Evolutionary conservation across 2,888 invertebrate genomes (phyloP), one percentile per base, ranked within the genome.

Genomic region (Holacanthella duospinosa): DNA sequence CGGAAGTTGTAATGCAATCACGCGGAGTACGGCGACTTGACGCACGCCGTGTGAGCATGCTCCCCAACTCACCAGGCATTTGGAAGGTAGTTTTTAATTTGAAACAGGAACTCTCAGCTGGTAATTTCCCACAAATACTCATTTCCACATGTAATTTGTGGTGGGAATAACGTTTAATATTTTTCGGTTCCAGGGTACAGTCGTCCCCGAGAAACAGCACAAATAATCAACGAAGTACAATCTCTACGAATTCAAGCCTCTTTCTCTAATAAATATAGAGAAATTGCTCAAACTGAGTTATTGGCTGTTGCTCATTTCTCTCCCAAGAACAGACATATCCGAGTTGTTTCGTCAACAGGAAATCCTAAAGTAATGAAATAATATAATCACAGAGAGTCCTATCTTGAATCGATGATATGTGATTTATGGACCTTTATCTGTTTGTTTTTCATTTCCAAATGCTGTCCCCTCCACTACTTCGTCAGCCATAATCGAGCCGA

Each of bases 321-420:
- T 60, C 88, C 87, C 1, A 82, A 84, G 67, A 84, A 88, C 76
- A 87, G 87, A 71, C 91, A 93, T 75, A 84, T 95, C 12, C 87
- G 90, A 75, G 85, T 94, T 25, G 82, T 85, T 4, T 93, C 94
- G 1, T 90, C 89, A 66, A 94, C 94, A 0, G 83, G 83, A 16
- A 80, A 85, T 60, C 88, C 93, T 0, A 84, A 82, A 80, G 88
- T 87, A 75, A 73, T 36, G 36, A 36, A 74, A 73, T 53, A 62
- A 57, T 4, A 16, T 6, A 16, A 36, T 6, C 36, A 36, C 16
- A 36, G 9, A 53, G 53, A 12, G 53, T 53, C 9, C 21, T 12
- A 53, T 53, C 53, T 9, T 53, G n/a, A n/a, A n/a, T n/a, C n/a
- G n/a, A 48, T 16, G 21, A 4, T n/a, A 21, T 48, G 12, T 48